A percentile compares a stretch with the other conserved stretches of the same genome.
Evolutionary conservation across 2,888 invertebrate genomes (phyloP).

Genomic region (Leptothorax acervorum): DNA sequence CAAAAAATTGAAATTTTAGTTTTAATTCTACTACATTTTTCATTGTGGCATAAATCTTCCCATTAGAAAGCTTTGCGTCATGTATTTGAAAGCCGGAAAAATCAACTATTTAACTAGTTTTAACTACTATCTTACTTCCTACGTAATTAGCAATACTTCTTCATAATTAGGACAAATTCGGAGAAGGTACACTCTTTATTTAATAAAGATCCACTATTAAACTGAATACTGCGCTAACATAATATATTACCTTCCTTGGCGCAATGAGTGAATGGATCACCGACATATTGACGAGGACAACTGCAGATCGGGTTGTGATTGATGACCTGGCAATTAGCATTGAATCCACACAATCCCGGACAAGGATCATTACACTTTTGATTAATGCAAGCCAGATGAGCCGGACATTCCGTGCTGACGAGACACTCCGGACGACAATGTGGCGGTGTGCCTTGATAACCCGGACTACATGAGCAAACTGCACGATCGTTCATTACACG

Average conservation of each 20-base stretch:
- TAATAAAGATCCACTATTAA: neutral
- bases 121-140: neutral
- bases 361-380: constrained; percentile 90
- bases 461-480: constrained; percentile 88
- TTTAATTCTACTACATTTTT: neutral
- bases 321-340: constrained; percentile 88
- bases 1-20: neutral
- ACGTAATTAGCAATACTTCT: neutral
- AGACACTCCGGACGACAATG: constrained; percentile 88
- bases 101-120: neutral
- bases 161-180: neutral
- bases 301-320: constrained; percentile 89
- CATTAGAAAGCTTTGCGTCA: neutral
- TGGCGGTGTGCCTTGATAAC: constrained; percentile 88
- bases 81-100: neutral
- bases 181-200: neutral
- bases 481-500: constrained; percentile 87
- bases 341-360: constrained; percentile 87
- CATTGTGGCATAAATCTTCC: neutral
- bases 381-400: constrained; percentile 88
- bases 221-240: neutral
- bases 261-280: constrained; percentile 88
- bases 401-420: constrained; percentile 88
- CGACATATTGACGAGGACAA: constrained; percentile 88
- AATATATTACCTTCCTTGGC: constrained; percentile 83